Evolutionary conservation across 2,888 invertebrate genomes (phyloP).

Genomic region (Watsonalla cultraria): DNA sequence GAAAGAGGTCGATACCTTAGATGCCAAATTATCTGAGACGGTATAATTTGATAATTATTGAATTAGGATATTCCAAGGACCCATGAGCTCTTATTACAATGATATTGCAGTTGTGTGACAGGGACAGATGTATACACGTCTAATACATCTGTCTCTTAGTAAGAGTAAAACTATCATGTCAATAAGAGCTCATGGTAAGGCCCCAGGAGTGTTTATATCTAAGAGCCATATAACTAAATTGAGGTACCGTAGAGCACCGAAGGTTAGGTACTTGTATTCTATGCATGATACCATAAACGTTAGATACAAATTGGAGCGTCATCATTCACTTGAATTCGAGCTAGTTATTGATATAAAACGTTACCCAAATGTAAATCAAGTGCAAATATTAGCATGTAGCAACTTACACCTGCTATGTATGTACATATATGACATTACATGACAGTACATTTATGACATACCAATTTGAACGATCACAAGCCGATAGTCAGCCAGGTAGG

Average conservation of each 20-base stretch:
- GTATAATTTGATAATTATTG: too few species aligned
- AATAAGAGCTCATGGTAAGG: too few species aligned
- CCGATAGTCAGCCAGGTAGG: not conserved
- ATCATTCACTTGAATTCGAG: not conserved
- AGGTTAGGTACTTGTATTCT: not conserved
- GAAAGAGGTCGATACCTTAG: too few species aligned
- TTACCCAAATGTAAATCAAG: not conserved
- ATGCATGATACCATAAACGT: not conserved
- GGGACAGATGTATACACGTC: too few species aligned
- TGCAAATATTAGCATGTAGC: not conserved
- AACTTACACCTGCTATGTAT: not conserved
- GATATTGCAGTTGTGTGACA: too few species aligned
- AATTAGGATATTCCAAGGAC: too few species aligned
- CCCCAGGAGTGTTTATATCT: too few species aligned
- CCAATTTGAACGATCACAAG: not conserved
- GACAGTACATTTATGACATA: not conserved
- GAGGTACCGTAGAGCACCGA: not conserved
- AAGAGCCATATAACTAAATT: too few species aligned
- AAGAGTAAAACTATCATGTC: too few species aligned
- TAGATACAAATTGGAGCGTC: not conserved
- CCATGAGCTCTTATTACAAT: too few species aligned
- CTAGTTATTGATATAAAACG: not conserved
- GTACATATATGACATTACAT: not conserved
- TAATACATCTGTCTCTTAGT: too few species aligned
- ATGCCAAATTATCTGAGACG: too few species aligned